phyloP scores from a whole-genome alignment of 2,888 invertebrate genomes.

The Folsomia manolachei region DNA sequence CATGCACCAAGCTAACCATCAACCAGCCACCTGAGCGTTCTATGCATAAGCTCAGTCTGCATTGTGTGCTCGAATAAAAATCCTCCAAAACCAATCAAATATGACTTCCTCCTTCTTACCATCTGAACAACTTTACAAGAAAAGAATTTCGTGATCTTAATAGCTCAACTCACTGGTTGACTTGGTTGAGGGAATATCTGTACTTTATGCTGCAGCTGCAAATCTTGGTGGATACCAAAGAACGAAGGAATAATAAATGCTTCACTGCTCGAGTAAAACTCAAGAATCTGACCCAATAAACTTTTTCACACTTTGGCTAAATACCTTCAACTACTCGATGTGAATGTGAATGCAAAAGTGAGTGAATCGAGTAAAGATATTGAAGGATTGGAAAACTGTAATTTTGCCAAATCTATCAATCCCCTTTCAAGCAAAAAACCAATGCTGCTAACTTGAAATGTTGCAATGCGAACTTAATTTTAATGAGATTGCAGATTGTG shows the following conservation, averaged over 20 bases:
- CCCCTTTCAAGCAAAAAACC: background rate
- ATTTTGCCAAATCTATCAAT: conserved; percentile 1
- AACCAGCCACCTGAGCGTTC: background rate
- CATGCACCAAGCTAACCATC: background rate
- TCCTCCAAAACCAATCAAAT: conserved; percentile 10
- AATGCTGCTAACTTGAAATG: background rate
- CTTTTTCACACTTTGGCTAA: conserved; percentile 6
- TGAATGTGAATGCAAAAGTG: background rate
- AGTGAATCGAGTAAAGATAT: background rate
- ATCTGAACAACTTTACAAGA: background rate
- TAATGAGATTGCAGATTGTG: conserved; percentile 5
- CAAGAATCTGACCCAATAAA: background rate
- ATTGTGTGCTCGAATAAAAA: background rate
- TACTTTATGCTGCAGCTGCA: background rate
- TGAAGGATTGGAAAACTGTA: background rate
- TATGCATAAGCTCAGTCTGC: too few relatives aligned
- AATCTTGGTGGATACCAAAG: too few relatives aligned
- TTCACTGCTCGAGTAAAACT: background rate
- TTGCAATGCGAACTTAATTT: background rate
- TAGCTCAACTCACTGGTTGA: background rate
- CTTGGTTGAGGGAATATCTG: background rate
- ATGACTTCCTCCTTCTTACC: conserved; percentile 6
- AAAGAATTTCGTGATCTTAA: conserved; percentile 10
- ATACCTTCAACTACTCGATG: background rate
- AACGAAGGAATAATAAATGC: background rate